Evolutionary conservation across 2,113 vertebrate species (phyloP), one percentile per base, ranked within the genome.

Genomic region (Cromileptes altivelis): DNA sequence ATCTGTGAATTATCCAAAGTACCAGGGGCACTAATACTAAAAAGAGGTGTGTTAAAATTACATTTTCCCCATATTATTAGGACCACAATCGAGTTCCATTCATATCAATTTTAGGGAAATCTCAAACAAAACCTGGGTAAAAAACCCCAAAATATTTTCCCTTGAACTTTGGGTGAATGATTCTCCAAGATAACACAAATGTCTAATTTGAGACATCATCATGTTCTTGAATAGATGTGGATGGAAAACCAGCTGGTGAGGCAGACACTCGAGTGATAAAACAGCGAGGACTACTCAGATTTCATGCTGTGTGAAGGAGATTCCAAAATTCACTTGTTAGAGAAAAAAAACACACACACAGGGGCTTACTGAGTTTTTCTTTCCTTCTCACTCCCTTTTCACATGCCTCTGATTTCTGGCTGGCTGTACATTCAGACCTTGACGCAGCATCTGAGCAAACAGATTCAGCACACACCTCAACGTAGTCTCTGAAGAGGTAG

Each of bases 401-500:
- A 73, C 30, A 52, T 55, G 33, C 23, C 45, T 70, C 11, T 17
- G 57, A 73, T 0, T 2, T 57, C 49, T 79, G 56, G 17, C 68
- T 58, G 56, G 17, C 68, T 58, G 56, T 42, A 72, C 40, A 57
- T 70, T 47, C 57, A 80, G 57, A 73, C 12, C 14, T 33, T 65
- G 57, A 72, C 0, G 4, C 42, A 57, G 17, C 12, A 68, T 70
- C 23, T 62, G 61, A 80, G 50, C 33, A 80, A 78, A 75, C 47
- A 70, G 17, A 17, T 25, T 47, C 14, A 30, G 19, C 12, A 40
- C 65, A 64, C 73, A 90, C 98, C 97, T 99, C 98, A 49, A 99
- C 97, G 47, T 99, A 99, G 92, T 99, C 98, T 96, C 98, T 98
- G 97, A 99, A 99, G 97, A 99, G 98, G 97, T 99, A 99, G 97